phyloP scores from a whole-genome alignment of 2,113 vertebrate genomes.

The Mesembrinibis cayennensis region DNA sequence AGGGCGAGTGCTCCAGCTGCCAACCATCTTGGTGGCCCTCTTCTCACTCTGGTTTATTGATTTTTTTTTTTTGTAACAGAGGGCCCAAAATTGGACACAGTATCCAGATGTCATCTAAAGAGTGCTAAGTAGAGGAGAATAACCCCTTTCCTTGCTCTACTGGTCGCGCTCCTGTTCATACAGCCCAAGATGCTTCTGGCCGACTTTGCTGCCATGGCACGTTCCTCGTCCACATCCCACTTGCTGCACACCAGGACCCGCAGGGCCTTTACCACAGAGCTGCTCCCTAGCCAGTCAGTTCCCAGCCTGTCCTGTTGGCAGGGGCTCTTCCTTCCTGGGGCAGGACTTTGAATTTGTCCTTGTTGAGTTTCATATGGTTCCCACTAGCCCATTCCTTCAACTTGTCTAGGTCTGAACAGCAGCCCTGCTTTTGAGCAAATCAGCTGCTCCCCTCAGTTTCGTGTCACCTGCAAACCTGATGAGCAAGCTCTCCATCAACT shows the following conservation, averaged over 20 bases:
- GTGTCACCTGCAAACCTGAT: not conserved
- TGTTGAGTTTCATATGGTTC: fast-evolving
- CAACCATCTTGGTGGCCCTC: not conserved
- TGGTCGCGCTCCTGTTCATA: fast-evolving
- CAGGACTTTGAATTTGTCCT: not conserved
- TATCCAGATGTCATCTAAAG: not conserved
- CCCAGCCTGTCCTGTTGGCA: not conserved
- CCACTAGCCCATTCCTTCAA: not conserved
- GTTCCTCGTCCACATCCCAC: fast-evolving
- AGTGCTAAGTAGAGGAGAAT: fast-evolving
- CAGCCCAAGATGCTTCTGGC: not conserved
- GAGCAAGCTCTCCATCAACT: not conserved
- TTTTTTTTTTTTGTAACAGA: not conserved
- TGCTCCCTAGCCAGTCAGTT: not conserved
- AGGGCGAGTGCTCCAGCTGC: not conserved
- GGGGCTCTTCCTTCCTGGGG: not conserved
- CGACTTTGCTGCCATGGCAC: not conserved
- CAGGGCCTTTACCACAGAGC: too few species aligned
- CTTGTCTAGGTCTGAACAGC: not conserved
- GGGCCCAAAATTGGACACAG: not conserved
- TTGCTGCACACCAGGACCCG: not conserved
- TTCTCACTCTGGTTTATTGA: not conserved
- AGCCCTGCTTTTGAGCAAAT: not conserved
- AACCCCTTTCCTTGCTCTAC: not conserved
- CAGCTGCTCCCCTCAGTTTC: not conserved